Conservation (phyloP, 2,113 vertebrate species). For the Polypterus bichir region DNA sequence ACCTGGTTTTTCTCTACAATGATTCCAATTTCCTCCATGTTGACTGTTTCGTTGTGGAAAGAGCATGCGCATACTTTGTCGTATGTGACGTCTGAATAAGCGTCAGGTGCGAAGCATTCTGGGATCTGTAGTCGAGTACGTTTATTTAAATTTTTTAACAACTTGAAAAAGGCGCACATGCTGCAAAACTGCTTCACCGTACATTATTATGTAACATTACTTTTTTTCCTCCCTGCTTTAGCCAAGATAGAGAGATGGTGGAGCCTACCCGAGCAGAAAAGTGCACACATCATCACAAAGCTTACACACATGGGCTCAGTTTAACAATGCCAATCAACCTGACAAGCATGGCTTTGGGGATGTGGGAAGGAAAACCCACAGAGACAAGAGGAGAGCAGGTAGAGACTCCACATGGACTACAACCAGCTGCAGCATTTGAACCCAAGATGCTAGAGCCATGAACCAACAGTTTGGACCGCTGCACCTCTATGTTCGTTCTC, state of each 20-base stretch:
- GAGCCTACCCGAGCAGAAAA: not conserved
- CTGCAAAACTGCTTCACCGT: constrained; percentile 25
- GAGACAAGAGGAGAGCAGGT: not conserved
- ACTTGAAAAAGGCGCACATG: constrained; percentile 25
- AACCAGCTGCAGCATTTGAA: not conserved
- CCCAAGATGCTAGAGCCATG: not conserved
- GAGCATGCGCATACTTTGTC: not conserved
- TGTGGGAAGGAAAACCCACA: not conserved
- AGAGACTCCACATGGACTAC: not conserved
- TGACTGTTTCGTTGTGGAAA: constrained; percentile 19
- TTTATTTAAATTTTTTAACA: constrained; percentile 12
- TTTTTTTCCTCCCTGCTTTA: constrained; percentile 7
- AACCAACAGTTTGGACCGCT: not conserved
- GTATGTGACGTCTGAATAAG: constrained; percentile 16
- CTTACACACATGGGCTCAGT: not conserved
- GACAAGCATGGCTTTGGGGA: not conserved
- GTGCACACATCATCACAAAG: too few species aligned
- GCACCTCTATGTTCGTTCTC: constrained; percentile 7
- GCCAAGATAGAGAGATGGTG: not conserved
- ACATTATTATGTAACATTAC: constrained; percentile 8
- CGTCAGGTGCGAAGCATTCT: not conserved
- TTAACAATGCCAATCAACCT: not conserved
- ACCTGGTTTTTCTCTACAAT: constrained; percentile 52
- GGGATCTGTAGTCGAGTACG: constrained; percentile 35
- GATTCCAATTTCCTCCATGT: constrained; percentile 52